A percentile compares a stretch with the other conserved stretches of the same genome.
These are phyloP conservation scores for Pituophis catenifer DNA, from an alignment of 2,113 vertebrate species.

Conservation along the genomic window DNA sequence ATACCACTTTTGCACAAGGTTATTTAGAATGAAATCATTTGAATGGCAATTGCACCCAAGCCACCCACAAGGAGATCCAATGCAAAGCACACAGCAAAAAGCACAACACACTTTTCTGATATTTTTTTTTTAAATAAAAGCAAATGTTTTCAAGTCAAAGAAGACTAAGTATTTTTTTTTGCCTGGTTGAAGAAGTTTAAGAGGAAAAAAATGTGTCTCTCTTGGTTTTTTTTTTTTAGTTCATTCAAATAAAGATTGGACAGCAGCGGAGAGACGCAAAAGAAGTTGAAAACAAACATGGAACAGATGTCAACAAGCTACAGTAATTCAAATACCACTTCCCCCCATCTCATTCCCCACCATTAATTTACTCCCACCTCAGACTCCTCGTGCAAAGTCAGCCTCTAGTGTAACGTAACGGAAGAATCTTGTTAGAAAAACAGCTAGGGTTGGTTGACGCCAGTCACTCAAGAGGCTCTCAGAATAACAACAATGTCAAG, in stretches of 20 bases:
- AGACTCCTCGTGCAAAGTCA: accelerated
- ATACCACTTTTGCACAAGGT: background rate
- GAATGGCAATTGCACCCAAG: no score
- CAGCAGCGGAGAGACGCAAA: background rate
- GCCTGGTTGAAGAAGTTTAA: background rate
- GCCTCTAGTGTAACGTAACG: background rate
- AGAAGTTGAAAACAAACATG: background rate
- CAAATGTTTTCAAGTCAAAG: constrained; percentile 28
- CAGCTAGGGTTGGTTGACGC: no score
- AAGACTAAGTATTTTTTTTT: constrained; percentile 28
- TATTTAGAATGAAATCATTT: background rate
- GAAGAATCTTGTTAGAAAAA: constrained; percentile 25
- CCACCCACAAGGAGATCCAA: background rate
- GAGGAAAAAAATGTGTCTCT: no score
- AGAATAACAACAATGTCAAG: background rate
- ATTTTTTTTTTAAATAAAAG: background rate
- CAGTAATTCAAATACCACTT: background rate
- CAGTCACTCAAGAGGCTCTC: background rate
- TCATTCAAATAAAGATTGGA: background rate
- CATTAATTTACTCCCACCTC: background rate
- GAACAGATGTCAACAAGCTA: background rate
- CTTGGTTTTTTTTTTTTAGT: no score
- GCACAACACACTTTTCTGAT: background rate
- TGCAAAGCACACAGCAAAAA: background rate
- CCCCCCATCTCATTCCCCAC: background rate